A percentile compares a stretch with the other conserved stretches of the same genome.
Conservation (phyloP, 2,888 invertebrate genomes). For the Epiblema foenella region DNA sequence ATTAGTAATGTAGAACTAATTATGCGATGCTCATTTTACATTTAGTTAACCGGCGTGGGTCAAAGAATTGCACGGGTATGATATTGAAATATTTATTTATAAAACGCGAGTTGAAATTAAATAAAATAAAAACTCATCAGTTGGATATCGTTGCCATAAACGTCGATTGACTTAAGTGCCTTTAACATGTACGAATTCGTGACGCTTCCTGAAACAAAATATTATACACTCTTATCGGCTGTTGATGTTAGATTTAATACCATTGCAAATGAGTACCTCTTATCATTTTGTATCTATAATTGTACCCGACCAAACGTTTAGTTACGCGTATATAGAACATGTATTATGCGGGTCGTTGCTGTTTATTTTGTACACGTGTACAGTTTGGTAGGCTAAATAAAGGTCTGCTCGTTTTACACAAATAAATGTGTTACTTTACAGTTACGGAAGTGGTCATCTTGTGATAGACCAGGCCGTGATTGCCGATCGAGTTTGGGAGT, state of each 20-base stretch:
- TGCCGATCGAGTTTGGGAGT: conserved; percentile 63
- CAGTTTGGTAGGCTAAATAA: conserved; percentile 2
- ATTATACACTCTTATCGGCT: conserved; percentile 38
- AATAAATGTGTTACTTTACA: conserved; percentile 16
- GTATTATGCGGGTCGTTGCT: background rate
- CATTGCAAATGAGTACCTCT: conserved; percentile 20
- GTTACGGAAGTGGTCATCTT: conserved; percentile 5
- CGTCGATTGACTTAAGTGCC: conserved; percentile 43
- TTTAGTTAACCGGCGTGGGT: conserved; percentile 17
- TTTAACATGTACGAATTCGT: conserved; percentile 41
- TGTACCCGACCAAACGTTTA: conserved; percentile 1
- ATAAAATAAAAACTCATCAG: conserved; percentile 11
- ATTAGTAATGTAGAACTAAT: conserved; percentile 25
- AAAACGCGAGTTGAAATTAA: conserved; percentile 1
- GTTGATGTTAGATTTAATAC: conserved; percentile 26
- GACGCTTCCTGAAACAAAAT: conserved; percentile 31
- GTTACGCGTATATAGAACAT: background rate
- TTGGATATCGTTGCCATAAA: conserved; percentile 32
- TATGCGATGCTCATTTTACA: conserved; percentile 29
- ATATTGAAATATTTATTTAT: conserved; percentile 7
- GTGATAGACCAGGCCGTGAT: conserved; percentile 26
- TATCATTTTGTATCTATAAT: conserved; percentile 28
- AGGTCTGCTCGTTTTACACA: conserved; percentile 4
- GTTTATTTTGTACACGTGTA: conserved; percentile 5
- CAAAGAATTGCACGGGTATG: conserved; percentile 9